Evolutionary conservation across 2,797 vertebrate species (phyloP), one percentile per base, ranked within the genome.

Genomic region (Oreochromis grahami): DNA sequence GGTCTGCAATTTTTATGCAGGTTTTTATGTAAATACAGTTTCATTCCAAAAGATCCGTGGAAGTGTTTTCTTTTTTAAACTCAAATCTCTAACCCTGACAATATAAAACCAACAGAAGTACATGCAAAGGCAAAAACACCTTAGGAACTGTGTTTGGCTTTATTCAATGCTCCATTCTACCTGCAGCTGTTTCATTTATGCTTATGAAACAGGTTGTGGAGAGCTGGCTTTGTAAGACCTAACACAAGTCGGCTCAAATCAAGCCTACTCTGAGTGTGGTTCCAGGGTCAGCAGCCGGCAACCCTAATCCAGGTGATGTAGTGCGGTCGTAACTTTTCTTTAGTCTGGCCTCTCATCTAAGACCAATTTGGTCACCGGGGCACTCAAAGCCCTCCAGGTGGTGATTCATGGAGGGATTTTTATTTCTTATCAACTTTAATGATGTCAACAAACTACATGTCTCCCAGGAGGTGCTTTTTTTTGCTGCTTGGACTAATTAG

Each of bases 81-180:
- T 60, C 56, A 29, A 14, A 15, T 56, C 24, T 56, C 4, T 24
- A 29, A 56, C 7, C 24, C 24, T 29, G 24, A 5, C 13, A 56
- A 56, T 1, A 29, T 56, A 0, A 56, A 56, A 56, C 7, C 3
- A 55, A 55, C 2, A 9, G 53, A 15, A 9, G 53, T 9, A 2
- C 14, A 29, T 15, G 53, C 0, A 0, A 15, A 56, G 24, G 8
- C 24, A 29, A 29, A 56, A 15, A 56, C 53, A 56, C 12, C 12
- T 41, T 5, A 5, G 41, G 5, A 13, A 41, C 14, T 29, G 26
- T 5, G 48, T 56, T 56, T 56, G 55, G 14, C 9, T 29, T 56
- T 29, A 56, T 29, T 5, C 5, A 13, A 3, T 41, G 12, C 41
- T 41, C 38, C 38, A 2, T 41, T 56, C 13, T 15, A 56, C 53